These are phyloP conservation scores for Eledona agricola DNA, from an alignment of 2,888 invertebrate species.

Conservation along the genomic window DNA sequence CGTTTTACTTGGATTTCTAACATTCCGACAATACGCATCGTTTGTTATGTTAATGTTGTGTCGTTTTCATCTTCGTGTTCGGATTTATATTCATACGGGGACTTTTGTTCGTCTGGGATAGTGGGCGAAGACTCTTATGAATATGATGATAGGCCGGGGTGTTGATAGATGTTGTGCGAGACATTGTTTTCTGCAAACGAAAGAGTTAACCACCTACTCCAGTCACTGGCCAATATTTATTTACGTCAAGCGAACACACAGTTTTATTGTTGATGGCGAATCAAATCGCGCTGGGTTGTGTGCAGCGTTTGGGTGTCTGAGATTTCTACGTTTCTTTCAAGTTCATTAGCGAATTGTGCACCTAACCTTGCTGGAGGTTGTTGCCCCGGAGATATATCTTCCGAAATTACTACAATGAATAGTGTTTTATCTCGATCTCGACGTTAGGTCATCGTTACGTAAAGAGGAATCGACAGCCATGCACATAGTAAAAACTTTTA, in stretches of 20 bases:
- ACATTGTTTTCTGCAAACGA: too few relatives aligned
- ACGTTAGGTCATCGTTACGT: conserved; percentile 9
- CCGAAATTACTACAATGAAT: conserved; percentile 13
- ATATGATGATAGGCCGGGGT: conserved; percentile 5
- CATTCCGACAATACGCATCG: neutral
- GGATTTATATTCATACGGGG: conserved; percentile 4
- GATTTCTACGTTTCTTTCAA: conserved; percentile 10
- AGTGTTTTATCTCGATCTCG: conserved; percentile 10
- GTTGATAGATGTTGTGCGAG: neutral
- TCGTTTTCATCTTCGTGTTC: neutral
- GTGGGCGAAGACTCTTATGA: conserved; percentile 6
- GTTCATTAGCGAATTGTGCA: conserved; percentile 27
- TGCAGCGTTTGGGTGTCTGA: neutral
- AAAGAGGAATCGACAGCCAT: conserved; percentile 6
- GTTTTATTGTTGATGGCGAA: neutral
- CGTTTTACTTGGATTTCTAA: too few relatives aligned
- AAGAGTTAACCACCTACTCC: too few relatives aligned
- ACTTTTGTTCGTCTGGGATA: neutral
- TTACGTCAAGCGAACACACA: too few relatives aligned
- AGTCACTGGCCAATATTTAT: neutral
- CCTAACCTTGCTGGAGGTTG: conserved; percentile 26
- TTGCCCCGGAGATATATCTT: conserved; percentile 15
- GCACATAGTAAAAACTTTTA: conserved; percentile 6
- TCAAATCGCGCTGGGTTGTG: neutral
- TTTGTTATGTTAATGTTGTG: conserved; percentile 11